These are phyloP conservation scores for Pipistrellus pipistrellus DNA, from an alignment of 2,797 vertebrate species.

Conservation along the genomic window DNA sequence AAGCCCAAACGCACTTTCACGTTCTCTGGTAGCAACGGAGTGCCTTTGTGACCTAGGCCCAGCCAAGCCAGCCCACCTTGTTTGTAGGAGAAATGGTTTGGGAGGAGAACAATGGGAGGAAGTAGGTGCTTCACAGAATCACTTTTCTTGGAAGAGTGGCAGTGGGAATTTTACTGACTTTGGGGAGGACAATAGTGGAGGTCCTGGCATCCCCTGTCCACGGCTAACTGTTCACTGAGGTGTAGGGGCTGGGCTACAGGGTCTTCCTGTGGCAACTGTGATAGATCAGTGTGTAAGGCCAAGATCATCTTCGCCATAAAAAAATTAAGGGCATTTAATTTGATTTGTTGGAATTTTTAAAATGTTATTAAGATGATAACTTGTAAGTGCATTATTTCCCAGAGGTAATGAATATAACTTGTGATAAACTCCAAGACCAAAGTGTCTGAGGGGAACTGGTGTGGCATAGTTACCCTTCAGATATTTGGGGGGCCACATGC, in stretches of 20 bases:
- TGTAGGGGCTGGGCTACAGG: background rate
- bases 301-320: background rate
- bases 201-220: background rate
- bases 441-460: background rate
- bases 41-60: background rate
- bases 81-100: constrained; percentile 26
- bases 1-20: background rate
- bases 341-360: background rate
- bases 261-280: background rate
- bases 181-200: background rate
- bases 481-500: background rate
- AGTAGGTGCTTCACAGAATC: constrained; percentile 24
- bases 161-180: background rate
- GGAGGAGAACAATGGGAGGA: constrained; percentile 65
- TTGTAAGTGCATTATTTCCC: constrained; percentile 45
- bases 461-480: background rate
- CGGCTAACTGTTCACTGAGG: background rate
- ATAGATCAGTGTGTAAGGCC: background rate
- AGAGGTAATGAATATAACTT: background rate
- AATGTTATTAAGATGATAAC: background rate
- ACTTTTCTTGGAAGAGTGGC: constrained; percentile 43
- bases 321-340: constrained; percentile 20
- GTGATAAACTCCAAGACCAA: constrained; percentile 5
- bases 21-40: background rate
- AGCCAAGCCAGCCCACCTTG: background rate